Evolutionary conservation across 2,113 vertebrate genomes (phyloP).

Genomic region (Cacatua alba): DNA sequence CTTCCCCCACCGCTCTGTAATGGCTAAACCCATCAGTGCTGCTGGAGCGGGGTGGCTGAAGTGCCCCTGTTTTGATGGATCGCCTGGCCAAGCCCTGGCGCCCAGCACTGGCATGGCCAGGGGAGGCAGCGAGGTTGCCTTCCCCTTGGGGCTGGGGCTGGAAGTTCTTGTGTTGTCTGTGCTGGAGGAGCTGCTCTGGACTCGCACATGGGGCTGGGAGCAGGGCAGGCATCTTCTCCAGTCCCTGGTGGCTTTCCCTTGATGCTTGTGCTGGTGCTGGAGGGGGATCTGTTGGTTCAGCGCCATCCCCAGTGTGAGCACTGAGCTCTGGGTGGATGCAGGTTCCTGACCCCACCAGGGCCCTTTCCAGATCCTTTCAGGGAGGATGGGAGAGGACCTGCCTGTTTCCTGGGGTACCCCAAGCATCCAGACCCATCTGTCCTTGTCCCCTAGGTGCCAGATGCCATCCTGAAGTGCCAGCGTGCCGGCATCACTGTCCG

Average conservation of each 20-base stretch:
- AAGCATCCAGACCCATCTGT: background rate
- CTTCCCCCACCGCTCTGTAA: background rate
- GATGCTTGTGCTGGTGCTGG: background rate
- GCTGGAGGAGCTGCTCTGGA: background rate
- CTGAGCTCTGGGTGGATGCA: accelerated
- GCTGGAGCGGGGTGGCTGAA: background rate
- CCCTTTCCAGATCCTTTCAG: background rate
- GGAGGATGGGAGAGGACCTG: background rate
- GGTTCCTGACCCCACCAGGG: background rate
- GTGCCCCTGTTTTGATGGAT: background rate
- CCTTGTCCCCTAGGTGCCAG: constrained; percentile 82
- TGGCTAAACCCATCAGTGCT: background rate
- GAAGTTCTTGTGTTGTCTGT: accelerated
- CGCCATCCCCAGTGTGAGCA: accelerated
- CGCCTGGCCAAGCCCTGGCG: background rate
- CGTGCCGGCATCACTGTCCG: constrained; percentile 93
- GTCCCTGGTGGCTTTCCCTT: background rate
- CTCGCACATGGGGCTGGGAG: accelerated
- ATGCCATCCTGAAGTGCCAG: constrained; percentile 91
- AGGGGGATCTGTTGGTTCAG: background rate
- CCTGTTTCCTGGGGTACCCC: accelerated
- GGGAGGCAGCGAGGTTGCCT: background rate
- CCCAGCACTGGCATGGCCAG: accelerated
- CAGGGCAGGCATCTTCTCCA: background rate
- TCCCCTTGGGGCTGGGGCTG: background rate